Conservation (phyloP, 1,140 invertebrate genomes). For the Pteromalus puparum region DNA sequence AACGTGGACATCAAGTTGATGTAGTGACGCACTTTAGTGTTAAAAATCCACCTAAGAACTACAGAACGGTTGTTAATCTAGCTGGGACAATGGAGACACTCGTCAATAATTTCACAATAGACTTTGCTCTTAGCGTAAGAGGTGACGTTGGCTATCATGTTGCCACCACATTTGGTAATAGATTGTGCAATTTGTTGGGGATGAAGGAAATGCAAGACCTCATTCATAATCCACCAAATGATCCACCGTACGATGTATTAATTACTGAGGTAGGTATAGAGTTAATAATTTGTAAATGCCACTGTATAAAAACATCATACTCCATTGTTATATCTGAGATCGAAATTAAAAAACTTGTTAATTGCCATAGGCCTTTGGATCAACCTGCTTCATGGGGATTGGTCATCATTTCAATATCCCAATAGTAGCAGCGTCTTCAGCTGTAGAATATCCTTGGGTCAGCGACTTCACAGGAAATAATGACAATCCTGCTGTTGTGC, state of each 20-base stretch:
- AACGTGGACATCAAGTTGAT: constrained; percentile 74
- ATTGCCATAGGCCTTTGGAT: constrained; percentile 53
- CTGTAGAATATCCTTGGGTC: constrained; percentile 78
- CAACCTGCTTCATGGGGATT: constrained; percentile 76
- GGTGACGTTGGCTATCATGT: constrained; percentile 6
- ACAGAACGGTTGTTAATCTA: constrained; percentile 60
- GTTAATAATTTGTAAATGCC: neutral
- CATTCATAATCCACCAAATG: constrained; percentile 60
- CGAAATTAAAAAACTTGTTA: constrained; percentile 21
- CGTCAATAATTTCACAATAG: constrained; percentile 47
- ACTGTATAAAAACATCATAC: neutral
- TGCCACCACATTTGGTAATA: constrained; percentile 40
- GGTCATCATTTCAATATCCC: constrained; percentile 77
- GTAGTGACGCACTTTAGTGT: constrained; percentile 62
- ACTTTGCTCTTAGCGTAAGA: constrained; percentile 37
- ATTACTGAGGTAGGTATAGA: constrained; percentile 59
- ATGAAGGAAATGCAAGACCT: constrained; percentile 56
- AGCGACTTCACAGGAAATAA: constrained; percentile 79
- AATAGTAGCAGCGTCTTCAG: constrained; percentile 78
- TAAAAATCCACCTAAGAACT: constrained; percentile 65
- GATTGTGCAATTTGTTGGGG: constrained; percentile 46
- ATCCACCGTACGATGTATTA: constrained; percentile 64
- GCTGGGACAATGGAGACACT: constrained; percentile 48
- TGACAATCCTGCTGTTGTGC: constrained; percentile 78
- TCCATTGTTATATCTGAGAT: neutral